phyloP scores from a whole-genome alignment of 2,888 invertebrate species.

The Latheticus oryzae region DNA sequence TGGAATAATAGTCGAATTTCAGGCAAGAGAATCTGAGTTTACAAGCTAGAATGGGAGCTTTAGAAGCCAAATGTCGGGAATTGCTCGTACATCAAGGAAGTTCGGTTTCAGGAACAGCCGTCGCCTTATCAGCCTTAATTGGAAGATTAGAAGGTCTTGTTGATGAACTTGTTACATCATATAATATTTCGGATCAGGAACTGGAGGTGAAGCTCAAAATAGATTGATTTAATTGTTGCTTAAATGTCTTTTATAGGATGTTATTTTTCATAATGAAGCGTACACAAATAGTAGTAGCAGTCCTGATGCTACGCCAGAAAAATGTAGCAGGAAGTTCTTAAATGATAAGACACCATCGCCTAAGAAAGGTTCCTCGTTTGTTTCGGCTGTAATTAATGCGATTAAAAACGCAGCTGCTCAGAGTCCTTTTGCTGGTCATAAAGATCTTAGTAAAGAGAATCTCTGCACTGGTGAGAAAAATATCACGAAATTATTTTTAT shows the following conservation, averaged over 20 bases:
- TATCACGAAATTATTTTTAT: slow-evolving; percentile 2
- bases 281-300: slow-evolving; percentile 80
- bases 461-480: slow-evolving; percentile 58
- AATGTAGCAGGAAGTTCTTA: slow-evolving; percentile 57
- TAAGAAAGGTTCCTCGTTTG: slow-evolving; percentile 74
- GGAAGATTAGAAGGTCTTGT: slow-evolving; percentile 78
- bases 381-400: slow-evolving; percentile 79
- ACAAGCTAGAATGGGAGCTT: slow-evolving; percentile 73
- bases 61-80: slow-evolving; percentile 74
- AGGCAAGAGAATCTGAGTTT: slow-evolving; percentile 77
- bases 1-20: slow-evolving; percentile 36
- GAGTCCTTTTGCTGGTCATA: slow-evolving; percentile 53
- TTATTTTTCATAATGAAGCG: slow-evolving; percentile 83
- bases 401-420: slow-evolving; percentile 71
- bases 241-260: slow-evolving; percentile 68
- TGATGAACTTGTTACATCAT: slow-evolving; percentile 78
- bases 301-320: slow-evolving; percentile 75
- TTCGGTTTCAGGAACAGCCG: slow-evolving; percentile 76
- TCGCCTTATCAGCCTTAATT: slow-evolving; percentile 76
- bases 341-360: slow-evolving; percentile 68
- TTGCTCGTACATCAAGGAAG: slow-evolving; percentile 76
- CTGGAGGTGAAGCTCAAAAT: slow-evolving; percentile 72
- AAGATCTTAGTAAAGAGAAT: slow-evolving; percentile 60
- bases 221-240: neutral
- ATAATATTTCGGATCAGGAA: slow-evolving; percentile 80